phyloP scores from a whole-genome alignment of 2,113 vertebrate genomes.

The Herpailurus yagouaroundi region DNA sequence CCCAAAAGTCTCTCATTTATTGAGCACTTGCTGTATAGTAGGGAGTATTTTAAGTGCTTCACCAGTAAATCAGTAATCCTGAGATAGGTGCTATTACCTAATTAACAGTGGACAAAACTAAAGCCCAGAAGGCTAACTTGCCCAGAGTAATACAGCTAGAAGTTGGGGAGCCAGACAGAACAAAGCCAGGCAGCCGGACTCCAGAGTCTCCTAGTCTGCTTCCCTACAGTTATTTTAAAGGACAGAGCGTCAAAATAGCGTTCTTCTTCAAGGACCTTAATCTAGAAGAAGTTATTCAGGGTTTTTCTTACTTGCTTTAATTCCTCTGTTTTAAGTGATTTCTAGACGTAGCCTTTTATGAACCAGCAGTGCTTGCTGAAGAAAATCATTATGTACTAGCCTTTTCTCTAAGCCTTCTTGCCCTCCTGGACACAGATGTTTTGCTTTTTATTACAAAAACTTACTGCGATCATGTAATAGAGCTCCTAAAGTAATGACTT shows the following conservation, averaged over 20 bases:
- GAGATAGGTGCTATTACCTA: not conserved
- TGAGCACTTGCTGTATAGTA: slow-evolving; percentile 22
- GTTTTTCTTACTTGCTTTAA: slow-evolving; percentile 56
- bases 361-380: not conserved
- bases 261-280: slow-evolving; percentile 37
- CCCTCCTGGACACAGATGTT: slow-evolving; percentile 51
- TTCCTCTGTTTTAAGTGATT: slow-evolving; percentile 57
- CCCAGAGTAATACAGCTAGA: not conserved
- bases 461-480: slow-evolving; percentile 61
- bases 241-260: not conserved
- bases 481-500: slow-evolving; percentile 57
- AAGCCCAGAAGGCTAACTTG: not conserved
- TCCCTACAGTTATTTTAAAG: not conserved
- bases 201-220: not conserved
- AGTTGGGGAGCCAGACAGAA: not conserved
- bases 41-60: not conserved
- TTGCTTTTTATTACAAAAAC: slow-evolving; percentile 71
- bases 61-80: not conserved
- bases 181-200: not conserved
- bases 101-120: not conserved
- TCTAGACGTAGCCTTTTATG: slow-evolving; percentile 55
- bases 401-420: not conserved
- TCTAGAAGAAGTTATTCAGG: slow-evolving; percentile 26
- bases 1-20: not conserved
- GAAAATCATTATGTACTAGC: slow-evolving; percentile 54